phyloP scores from a whole-genome alignment of 2,797 vertebrate genomes.

The Ataeniobius toweri region DNA sequence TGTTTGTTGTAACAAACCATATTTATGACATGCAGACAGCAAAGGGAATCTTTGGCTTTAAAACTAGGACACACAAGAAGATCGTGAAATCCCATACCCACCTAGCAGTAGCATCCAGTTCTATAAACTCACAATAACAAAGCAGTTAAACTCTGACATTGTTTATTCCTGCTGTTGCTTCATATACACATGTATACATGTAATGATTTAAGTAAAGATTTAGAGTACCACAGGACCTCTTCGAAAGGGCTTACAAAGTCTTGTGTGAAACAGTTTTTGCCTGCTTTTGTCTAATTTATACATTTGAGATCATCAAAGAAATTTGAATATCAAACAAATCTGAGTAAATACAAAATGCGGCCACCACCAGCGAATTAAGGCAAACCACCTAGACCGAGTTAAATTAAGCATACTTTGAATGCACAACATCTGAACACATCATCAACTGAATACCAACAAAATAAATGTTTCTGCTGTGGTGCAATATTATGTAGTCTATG shows the following conservation, averaged over 20 bases:
- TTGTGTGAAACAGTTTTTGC: not conserved
- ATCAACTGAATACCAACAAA: no score
- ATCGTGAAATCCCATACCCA: not conserved
- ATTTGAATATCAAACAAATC: no score
- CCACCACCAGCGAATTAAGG: no score
- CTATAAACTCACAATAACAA: not conserved
- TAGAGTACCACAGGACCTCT: not conserved
- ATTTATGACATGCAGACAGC: not conserved
- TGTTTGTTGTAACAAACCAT: not conserved
- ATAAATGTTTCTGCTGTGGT: no score
- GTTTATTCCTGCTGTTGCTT: not conserved
- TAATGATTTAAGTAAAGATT: not conserved
- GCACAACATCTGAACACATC: no score
- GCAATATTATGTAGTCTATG: no score
- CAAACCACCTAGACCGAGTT: no score
- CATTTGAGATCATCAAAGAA: no score
- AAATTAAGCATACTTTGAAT: no score
- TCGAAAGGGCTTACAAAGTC: not conserved
- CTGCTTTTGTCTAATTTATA: not conserved
- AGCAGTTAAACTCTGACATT: not conserved
- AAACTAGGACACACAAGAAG: conserved; percentile 11
- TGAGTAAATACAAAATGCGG: no score
- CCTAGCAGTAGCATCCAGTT: no score
- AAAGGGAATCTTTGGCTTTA: not conserved
- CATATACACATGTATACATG: not conserved